Percentiles rank a stretch among this genome's conserved stretches.
Evolutionary conservation across 1,140 invertebrate species (phyloP).

Genomic region (Zelostemma sp.): DNA sequence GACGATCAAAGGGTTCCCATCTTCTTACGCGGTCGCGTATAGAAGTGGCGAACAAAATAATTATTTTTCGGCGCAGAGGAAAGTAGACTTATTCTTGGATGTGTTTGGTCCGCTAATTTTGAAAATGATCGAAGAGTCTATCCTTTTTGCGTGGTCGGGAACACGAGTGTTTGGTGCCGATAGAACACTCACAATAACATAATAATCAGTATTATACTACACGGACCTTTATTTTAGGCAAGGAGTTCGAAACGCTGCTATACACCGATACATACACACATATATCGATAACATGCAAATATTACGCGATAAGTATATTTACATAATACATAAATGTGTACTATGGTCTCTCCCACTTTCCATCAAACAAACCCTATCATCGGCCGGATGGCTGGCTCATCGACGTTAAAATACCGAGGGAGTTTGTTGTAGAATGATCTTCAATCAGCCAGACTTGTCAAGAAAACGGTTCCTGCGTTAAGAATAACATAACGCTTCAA

Average conservation of each 20-base stretch:
- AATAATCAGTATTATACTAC: slow-evolving; percentile 36
- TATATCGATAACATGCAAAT: slow-evolving; percentile 69
- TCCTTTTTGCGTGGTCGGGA: slow-evolving; percentile 10
- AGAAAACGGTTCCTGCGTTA: background rate
- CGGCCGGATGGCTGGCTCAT: slow-evolving; percentile 46
- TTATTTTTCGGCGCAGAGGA: no score
- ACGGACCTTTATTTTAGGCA: slow-evolving; percentile 64
- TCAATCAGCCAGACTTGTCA: slow-evolving; percentile 10
- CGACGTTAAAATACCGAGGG: slow-evolving; percentile 22
- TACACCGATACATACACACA: slow-evolving; percentile 62
- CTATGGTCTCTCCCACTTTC: slow-evolving; percentile 72
- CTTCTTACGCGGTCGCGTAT: no score
- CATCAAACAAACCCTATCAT: slow-evolving; percentile 55
- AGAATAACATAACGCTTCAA: background rate
- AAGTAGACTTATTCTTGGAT: no score
- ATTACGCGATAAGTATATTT: slow-evolving; percentile 70
- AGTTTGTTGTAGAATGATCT: background rate
- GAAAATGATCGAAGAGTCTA: no score
- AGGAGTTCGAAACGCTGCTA: slow-evolving; percentile 71
- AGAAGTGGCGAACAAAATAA: no score
- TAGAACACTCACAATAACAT: slow-evolving; percentile 27
- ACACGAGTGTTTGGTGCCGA: slow-evolving; percentile 17
- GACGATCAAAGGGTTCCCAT: no score
- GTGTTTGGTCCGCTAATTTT: no score
- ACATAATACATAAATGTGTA: slow-evolving; percentile 71